Conservation (phyloP, 2,113 vertebrate species). For the Paraplagusia blochii region DNA sequence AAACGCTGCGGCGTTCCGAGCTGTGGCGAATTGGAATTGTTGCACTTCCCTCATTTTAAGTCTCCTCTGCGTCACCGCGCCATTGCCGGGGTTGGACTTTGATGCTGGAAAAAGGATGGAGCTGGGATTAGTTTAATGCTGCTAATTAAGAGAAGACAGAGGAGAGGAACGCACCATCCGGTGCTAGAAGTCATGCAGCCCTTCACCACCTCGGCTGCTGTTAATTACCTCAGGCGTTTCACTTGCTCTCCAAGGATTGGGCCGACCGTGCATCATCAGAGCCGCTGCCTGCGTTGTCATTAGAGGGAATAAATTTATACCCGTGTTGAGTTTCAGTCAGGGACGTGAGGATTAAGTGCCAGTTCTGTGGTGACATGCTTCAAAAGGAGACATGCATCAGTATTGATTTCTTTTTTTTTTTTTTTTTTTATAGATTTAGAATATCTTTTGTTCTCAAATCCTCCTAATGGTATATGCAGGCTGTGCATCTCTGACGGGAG, state of each 20-base stretch:
- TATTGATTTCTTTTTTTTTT: neutral
- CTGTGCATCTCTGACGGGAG: neutral
- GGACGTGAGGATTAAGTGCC: conserved; percentile 18
- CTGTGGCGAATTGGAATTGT: conserved; percentile 57
- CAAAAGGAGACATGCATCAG: neutral
- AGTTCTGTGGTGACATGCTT: conserved; percentile 12
- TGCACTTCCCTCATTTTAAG: conserved; percentile 44
- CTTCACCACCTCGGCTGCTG: conserved; percentile 54
- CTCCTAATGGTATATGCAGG: neutral
- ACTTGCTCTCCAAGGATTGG: conserved; percentile 52
- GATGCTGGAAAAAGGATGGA: conserved; percentile 49
- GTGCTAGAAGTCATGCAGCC: conserved; percentile 50
- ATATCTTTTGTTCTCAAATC: conserved; percentile 3
- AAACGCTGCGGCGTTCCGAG: conserved; percentile 44
- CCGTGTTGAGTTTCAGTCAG: conserved; percentile 14
- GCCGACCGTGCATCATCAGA: conserved; percentile 42
- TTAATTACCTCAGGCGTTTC: conserved; percentile 64
- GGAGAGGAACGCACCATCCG: conserved; percentile 53
- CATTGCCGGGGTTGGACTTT: conserved; percentile 48
- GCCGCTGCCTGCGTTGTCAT: conserved; percentile 48
- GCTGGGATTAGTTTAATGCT: conserved; percentile 66
- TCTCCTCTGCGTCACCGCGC: conserved; percentile 46
- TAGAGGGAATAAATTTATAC: conserved; percentile 46
- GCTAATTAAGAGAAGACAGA: conserved; percentile 69
- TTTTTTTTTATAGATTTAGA: neutral